Evolutionary conservation across 1,140 invertebrate genomes (phyloP).

Genomic region (Centruroides sculpturatus): DNA sequence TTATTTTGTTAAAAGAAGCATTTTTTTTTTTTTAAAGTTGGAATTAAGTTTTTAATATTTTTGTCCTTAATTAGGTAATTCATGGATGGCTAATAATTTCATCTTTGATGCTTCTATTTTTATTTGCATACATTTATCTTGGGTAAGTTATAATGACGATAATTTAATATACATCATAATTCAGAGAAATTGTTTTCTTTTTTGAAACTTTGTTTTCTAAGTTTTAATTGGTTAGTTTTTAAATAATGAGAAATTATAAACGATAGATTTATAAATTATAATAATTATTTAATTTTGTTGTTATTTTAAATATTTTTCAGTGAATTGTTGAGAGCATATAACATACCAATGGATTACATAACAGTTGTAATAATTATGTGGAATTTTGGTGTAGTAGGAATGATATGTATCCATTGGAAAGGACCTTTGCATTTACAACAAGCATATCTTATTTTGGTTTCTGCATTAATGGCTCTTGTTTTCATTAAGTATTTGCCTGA

Average conservation of each 20-base stretch:
- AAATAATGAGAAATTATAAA: too few species aligned
- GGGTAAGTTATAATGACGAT: constrained; percentile 46
- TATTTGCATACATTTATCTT: constrained; percentile 85
- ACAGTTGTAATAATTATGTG: constrained; percentile 80
- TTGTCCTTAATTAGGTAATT: constrained; percentile 42
- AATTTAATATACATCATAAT: too few species aligned
- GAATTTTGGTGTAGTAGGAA: constrained; percentile 96
- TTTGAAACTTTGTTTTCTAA: too few species aligned
- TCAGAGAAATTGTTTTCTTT: too few species aligned
- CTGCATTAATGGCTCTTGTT: constrained; percentile 94
- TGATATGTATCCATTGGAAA: constrained; percentile 98
- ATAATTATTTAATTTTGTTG: too few species aligned
- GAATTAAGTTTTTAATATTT: too few species aligned
- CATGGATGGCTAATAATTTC: constrained; percentile 93
- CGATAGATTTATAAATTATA: too few species aligned
- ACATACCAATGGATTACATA: constrained; percentile 90
- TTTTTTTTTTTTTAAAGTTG: too few species aligned
- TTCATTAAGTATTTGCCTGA: constrained; percentile 99
- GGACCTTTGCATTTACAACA: constrained; percentile 88
- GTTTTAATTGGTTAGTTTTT: too few species aligned
- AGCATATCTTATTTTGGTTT: constrained; percentile 91
- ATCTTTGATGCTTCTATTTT: constrained; percentile 82
- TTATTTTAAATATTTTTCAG: constrained; percentile 37
- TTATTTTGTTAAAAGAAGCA: too few species aligned
- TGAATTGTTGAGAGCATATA: constrained; percentile 81